Base-by-base conservation (phyloP, 2,888 invertebrate species). In the Resseliella maxima region DNA sequence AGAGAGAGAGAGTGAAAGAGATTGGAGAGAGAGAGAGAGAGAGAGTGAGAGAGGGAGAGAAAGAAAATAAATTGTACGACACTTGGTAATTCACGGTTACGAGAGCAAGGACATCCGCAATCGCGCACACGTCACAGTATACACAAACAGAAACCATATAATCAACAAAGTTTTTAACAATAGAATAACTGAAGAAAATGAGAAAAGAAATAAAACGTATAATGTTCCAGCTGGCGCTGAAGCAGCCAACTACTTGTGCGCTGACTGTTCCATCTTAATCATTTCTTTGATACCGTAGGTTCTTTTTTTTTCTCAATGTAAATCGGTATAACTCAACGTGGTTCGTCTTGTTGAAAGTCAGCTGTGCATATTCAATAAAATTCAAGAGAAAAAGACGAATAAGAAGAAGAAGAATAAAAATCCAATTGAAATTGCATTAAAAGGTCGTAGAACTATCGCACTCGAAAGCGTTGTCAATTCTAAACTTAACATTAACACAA, bases 101-200 rank as follows among this genome's bases (percentile, higher is more conserved):
- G n/a, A 35, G 72, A 72, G 72, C 72, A 72, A 72, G 72, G 72
- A 72, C 72, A 72, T 72, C 72, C 72, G 72, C 72, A 72, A 72
- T 8, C 72, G 72, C 35, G 31, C 72, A 72, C 72, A 31, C 31
- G 31, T 72, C 31, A 31, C 72, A 27, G 31, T 12, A 72, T 31
- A n/a, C 24, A 72, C 31, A 72, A 72, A 2, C 1, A n/a, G n/a
- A 31, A 72, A 72, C 72, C 35, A 35, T 72, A 72, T 72, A 72
- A 72, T 72, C 72, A 72, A 72, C 31, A 72, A 72, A 72, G 31
- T 72, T 72, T 72, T 72, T 72, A 10, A 72, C 72, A 72, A 72
- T 72, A 31, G 59, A n/a, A 24, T 24, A 18, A 72, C 31, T 2
- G 24, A 50, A 2, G 72, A 15, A 31, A 72, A 35, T 1, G 2